These are phyloP conservation scores for Pica pica DNA, from an alignment of 2,113 vertebrate genomes.

Conservation along the genomic window DNA sequence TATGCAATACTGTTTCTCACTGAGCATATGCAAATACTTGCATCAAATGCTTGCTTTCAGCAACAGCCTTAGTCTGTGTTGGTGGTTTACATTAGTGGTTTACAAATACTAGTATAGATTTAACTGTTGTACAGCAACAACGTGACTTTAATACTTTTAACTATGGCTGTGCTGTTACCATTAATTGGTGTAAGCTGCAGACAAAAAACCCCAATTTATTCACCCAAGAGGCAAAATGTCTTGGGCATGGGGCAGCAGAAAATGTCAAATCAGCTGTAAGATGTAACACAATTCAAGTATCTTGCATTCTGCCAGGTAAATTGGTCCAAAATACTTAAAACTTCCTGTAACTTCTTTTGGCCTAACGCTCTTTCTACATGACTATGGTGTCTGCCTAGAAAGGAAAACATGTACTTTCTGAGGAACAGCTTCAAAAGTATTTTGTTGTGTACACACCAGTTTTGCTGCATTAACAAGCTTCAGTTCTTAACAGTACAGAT, in stretches of 20 bases:
- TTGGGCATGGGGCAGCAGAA: not conserved
- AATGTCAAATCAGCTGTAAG: not conserved
- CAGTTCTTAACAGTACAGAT: not conserved
- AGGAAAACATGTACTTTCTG: not conserved
- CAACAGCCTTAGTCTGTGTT: not conserved
- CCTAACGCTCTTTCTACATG: not conserved
- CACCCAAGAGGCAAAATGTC: not conserved
- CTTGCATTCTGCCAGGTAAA: not conserved
- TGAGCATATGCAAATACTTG: not conserved
- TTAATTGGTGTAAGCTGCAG: not conserved
- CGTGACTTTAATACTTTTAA: not conserved
- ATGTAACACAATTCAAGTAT: not conserved
- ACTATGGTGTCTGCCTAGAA: not conserved
- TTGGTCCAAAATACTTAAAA: not conserved
- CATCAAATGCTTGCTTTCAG: not conserved
- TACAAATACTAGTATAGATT: not conserved
- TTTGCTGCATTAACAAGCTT: not conserved
- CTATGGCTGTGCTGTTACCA: not conserved
- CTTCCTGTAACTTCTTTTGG: not conserved
- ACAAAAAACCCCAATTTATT: not conserved
- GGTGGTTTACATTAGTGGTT: not conserved
- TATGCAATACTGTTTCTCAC: not conserved
- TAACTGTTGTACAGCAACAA: not conserved
- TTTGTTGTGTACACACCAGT: not conserved
- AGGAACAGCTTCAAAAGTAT: not conserved